phyloP scores from a whole-genome alignment of 64 coral and sea anemone species.

The Cladopsammia gracilis region DNA sequence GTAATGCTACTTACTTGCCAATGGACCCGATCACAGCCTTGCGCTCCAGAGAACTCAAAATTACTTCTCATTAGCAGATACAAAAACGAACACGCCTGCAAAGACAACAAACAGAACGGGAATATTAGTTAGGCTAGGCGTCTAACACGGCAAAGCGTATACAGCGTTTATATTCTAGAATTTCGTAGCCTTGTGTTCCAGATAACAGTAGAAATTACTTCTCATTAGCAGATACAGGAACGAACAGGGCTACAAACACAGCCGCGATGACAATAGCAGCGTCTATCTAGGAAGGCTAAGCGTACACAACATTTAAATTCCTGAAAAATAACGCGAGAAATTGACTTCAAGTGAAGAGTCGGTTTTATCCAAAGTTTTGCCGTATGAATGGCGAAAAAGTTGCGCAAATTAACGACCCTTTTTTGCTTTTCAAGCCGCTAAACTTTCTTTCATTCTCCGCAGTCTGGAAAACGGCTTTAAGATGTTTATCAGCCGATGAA shows the following conservation, averaged over 20 bases:
- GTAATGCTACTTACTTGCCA: conserved; percentile 79
- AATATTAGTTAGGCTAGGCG: not conserved
- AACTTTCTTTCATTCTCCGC: no score
- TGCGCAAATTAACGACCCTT: no score
- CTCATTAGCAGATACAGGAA: conserved; percentile 97
- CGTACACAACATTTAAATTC: no score
- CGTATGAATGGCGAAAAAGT: no score
- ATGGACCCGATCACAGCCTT: conserved; percentile 91
- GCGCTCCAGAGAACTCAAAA: conserved; percentile 91
- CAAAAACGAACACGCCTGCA: conserved; percentile 83
- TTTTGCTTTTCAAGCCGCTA: no score
- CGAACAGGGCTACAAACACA: conserved; percentile 64
- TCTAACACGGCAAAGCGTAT: not conserved
- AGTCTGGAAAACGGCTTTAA: no score
- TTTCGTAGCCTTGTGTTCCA: conserved; percentile 80
- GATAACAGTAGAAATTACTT: conserved; percentile 92
- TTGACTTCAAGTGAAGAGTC: no score
- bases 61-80: conserved; percentile 99
- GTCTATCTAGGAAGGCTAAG: not conserved
- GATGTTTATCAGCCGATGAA: no score
- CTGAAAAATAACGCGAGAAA: no score
- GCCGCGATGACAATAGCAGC: not conserved
- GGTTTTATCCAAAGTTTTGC: no score
- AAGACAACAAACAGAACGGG: not conserved
- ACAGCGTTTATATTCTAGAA: no score